These are phyloP conservation scores for Pycnonotus jocosus DNA, from an alignment of 2,113 vertebrate species.

Conservation along the genomic window DNA sequence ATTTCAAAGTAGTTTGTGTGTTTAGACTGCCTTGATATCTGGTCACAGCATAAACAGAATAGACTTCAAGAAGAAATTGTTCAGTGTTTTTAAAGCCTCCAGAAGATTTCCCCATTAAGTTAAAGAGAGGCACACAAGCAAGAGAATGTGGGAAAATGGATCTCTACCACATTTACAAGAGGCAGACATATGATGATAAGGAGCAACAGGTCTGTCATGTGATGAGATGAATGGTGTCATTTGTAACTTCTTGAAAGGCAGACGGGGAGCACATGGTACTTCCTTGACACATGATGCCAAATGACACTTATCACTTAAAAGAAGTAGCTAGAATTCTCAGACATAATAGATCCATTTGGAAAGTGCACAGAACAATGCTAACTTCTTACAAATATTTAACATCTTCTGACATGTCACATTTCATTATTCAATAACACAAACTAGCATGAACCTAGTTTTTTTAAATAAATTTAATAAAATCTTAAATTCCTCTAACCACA, in stretches of 20 bases:
- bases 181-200: neutral
- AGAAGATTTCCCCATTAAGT: neutral
- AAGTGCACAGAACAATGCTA: neutral
- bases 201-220: constrained; percentile 37
- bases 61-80: neutral
- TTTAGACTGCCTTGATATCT: constrained; percentile 36
- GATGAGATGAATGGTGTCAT: constrained; percentile 43
- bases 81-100: neutral
- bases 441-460: neutral
- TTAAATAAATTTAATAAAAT: neutral
- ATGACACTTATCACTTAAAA: constrained; percentile 34
- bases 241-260: constrained; percentile 55
- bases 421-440: constrained; percentile 19
- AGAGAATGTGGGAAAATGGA: neutral
- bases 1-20: constrained; percentile 1
- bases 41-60: constrained; percentile 15
- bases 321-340: constrained; percentile 19
- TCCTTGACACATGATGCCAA: constrained; percentile 26
- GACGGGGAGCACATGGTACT: constrained; percentile 8
- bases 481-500: neutral
- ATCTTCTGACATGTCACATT: neutral
- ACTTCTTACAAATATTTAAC: constrained; percentile 47
- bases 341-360: constrained; percentile 39
- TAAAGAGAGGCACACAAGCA: neutral
- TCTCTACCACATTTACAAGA: neutral